Evolutionary conservation across 2,888 invertebrate genomes (phyloP), one percentile per base, ranked within the genome.

Genomic region (Desoria tigrina): DNA sequence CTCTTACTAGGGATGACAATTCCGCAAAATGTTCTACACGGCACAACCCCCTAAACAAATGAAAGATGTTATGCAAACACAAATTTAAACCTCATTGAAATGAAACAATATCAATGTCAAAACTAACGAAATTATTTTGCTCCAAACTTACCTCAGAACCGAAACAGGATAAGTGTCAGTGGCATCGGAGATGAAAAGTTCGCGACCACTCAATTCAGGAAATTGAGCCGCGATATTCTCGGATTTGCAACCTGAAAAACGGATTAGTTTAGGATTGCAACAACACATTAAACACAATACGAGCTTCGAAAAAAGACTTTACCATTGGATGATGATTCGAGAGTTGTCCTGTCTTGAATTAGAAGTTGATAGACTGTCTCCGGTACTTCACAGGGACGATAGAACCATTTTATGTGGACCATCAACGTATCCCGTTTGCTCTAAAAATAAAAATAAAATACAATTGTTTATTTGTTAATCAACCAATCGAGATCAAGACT

Each of bases 341-440:
- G 51, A 24, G 51, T 26, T 32, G 74, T 76, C 49, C 74, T 70
- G 58, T 73, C 73, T 61, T 73, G 72, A 65, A 75, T 73, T 28
- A 83, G 78, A 18, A 81, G 79, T 71, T 82, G 81, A 73, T 82
- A 82, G 4, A 83, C 82, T 39, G 80, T 81, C 66, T 83, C 83
- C n/a, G 84, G 84, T 42, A 84, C 82, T 77, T 84, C 84, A 63
- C 81, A 82, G 32, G 82, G 81, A 18, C 84, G 79, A 77, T 83
- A 84, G 77, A 82, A 84, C 81, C 84, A 83, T 77, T 82, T 83
- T 64, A 84, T 81, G 68, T 80, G 80, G 63, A 83, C 82, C 76
- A 82, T 80, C 69, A 84, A 78, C 49, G 81, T 81, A 71, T 84
- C 84, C 53, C 83, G 78, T 76, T 83, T 84, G 68, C 82, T 82